Evolutionary conservation across 92 coral and sea anemone species (phyloP).

Genomic region (Porites rus): DNA sequence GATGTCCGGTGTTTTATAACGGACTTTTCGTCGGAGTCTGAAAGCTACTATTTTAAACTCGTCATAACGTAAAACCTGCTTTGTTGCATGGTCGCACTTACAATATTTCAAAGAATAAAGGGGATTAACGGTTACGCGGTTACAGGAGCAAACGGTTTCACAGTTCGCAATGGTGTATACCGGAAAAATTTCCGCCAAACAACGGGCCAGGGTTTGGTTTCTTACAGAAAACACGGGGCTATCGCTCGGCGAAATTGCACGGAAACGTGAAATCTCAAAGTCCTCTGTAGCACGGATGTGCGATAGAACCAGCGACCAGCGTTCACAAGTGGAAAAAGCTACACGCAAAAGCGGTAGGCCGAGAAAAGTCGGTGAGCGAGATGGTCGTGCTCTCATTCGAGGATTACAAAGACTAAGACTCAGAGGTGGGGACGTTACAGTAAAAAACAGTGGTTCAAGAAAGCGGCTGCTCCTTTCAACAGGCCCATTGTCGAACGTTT

Average conservation of each 20-base stretch:
- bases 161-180: neutral
- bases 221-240: neutral
- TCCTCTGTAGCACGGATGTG: conserved; percentile 1
- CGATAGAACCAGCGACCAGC: too few relatives aligned
- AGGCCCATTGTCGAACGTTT: conserved; percentile 15
- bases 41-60: too few relatives aligned
- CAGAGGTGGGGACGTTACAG: neutral
- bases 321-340: too few relatives aligned
- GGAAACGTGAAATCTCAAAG: neutral
- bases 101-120: neutral
- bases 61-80: too few relatives aligned
- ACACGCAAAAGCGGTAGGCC: neutral
- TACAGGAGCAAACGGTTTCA: neutral
- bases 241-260: neutral
- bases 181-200: neutral
- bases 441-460: neutral
- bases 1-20: too few relatives aligned
- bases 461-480: neutral
- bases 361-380: conserved; percentile 5
- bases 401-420: neutral
- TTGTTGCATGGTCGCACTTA: too few relatives aligned
- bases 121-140: neutral
- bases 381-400: neutral
- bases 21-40: too few relatives aligned
- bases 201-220: neutral